These are phyloP conservation scores for Anthrax anthrax DNA, from an alignment of 2,888 invertebrate species.

Conservation along the genomic window DNA sequence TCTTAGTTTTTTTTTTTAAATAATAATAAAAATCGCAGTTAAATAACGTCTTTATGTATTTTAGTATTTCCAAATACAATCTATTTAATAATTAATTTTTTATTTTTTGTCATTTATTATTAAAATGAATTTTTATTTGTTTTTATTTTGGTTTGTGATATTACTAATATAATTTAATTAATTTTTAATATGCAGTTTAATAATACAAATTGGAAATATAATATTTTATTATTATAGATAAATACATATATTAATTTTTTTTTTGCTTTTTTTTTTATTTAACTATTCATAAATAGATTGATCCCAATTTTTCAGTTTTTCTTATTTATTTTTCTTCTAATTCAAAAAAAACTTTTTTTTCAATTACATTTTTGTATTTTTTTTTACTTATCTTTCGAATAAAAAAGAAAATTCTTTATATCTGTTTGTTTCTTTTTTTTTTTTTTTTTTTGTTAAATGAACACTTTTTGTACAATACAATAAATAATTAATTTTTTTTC, in stretches of 20 bases:
- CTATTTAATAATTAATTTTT: no score
- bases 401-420: neutral
- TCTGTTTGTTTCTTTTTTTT: neutral
- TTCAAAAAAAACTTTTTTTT: neutral
- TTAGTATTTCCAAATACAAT: no score
- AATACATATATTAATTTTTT: neutral
- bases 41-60: no score
- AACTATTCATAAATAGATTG: slow-evolving; percentile 3
- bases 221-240: neutral
- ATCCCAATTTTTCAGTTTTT: slow-evolving; percentile 7
- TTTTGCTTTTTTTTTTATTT: no score
- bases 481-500: neutral
- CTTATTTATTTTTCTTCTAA: neutral
- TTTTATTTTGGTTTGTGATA: no score
- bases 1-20: no score
- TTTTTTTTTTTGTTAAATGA: neutral
- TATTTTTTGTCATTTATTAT: no score
- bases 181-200: neutral
- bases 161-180: no score
- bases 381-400: neutral
- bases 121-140: no score
- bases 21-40: no score
- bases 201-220: neutral
- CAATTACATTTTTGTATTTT: slow-evolving; percentile 1
- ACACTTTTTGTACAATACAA: neutral